Evolutionary conservation across 2,797 vertebrate species (phyloP), one percentile per base, ranked within the genome.

Genomic region (Betta splendens): DNA sequence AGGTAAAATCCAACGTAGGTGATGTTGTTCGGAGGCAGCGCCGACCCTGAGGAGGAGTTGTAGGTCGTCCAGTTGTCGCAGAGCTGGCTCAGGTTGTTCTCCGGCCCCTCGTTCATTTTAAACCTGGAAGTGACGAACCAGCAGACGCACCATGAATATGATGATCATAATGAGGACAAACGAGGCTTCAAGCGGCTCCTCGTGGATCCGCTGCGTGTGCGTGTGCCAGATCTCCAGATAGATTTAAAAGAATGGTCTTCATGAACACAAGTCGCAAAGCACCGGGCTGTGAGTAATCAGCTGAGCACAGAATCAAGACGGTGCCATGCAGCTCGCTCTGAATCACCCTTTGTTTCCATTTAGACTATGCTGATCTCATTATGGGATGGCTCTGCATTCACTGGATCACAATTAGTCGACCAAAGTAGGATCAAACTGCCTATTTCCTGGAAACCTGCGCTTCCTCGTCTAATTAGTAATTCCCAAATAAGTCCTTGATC

Each of bases 1-100:
- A 95, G 95, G 82, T 96, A 98, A 85, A 94, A 98, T 79, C 92
- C 90, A 55, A 97, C 93, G 0, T 94, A 96, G 49, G 94, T 94
- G 69, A 95, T 58, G 5, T 94, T 95, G 54, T 48, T 75, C 53
- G 87, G 85, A 11, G 68, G 65, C 31, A 71, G 11, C 44, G 78
- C n/a, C 3, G 69, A 39, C 33, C 83, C 80, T 54, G 45, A 47
- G 0, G 89, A 90, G 48, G 62, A 77, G 0, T 91, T 91, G 7
- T 5, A 17, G 1, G 72, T 77, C 7, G 70, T 86, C 92, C 89
- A 90, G 53, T 77, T 82, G 21, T 87, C 58, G 17, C 85, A 77
- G 23, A 47, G 72, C 16, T 79, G 69, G 0, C 91, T 92, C 21
- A 78, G 69, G 77, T 92, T 93, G 37, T 79, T 61, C 12, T 90